Base-by-base conservation (phyloP, 2,113 vertebrate genomes). In the Oreochromis spilurus region DNA sequence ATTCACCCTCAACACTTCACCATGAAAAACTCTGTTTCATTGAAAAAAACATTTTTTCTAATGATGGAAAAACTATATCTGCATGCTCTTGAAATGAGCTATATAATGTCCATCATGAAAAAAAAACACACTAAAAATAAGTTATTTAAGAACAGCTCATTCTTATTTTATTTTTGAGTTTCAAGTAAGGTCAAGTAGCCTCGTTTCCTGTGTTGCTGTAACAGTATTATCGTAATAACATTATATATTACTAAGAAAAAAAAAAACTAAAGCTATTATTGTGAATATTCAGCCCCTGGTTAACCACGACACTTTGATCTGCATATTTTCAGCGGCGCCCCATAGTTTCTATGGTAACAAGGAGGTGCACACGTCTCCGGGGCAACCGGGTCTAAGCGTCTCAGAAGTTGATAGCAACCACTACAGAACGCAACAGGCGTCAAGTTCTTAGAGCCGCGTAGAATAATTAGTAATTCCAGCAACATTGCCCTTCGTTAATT, bases 361-460 rank as follows among this genome's bases (percentile, higher is more conserved):
- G 38, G n/a, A 81, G 40, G 85, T 85, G 79, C 67, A 50, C 58
- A 50, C 55, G 87, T 91, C 80, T 58, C 89, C 82, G 12, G 72
- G 60, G 95, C 94, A 94, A 95, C 94, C 54, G 36, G 57, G 38
- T 57, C 65, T 79, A 79, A 82, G 95, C 93, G 94, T 95, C 92
- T 81, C 45, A 31, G 52, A 75, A n/a, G 88, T 89, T 89, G 90
- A 7, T 93, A 90, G 92, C 91, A 95, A 96, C 94, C 79, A 53
- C 86, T 62, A 83, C 89, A 83, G 38, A 16, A 48, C 21, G 6
- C 24, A 84, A 45, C 82, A 13, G 13, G 3, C 67, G 62, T 57
- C 29, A 79, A 65, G 72, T 87, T 89, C 72, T 29, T 52, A 81
- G 9, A 77, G 24, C 40, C 24, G 14, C 40, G 38, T 55, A 81